Conservation (phyloP, 2,888 invertebrate genomes). For the Scrobipalpa costella region DNA sequence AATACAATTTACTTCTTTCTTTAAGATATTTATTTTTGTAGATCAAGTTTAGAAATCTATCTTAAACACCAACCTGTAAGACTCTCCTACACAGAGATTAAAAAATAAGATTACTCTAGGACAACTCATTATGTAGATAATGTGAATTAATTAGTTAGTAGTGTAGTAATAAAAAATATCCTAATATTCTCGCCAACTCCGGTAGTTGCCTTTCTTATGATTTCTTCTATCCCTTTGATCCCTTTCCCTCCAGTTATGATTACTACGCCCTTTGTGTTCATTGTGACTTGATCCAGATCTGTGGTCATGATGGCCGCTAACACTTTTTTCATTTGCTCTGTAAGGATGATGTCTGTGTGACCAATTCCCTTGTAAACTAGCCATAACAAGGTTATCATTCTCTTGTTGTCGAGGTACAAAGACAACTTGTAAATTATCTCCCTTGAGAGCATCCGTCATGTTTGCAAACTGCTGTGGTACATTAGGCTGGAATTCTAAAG, state of each 20-base stretch:
- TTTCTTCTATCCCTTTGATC: conserved; percentile 56
- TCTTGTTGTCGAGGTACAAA: conserved; percentile 40
- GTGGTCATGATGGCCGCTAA: conserved; percentile 45
- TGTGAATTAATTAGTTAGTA: background rate
- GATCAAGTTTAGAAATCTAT: no score
- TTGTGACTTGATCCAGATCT: conserved; percentile 34
- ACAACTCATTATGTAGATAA: background rate
- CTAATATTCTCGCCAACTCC: conserved; percentile 45
- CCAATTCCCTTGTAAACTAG: conserved; percentile 78
- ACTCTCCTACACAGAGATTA: no score
- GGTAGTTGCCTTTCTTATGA: conserved; percentile 55
- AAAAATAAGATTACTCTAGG: background rate
- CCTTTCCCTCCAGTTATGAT: conserved; percentile 53
- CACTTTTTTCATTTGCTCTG: conserved; percentile 51
- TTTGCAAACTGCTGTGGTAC: conserved; percentile 63
- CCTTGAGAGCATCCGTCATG: conserved; percentile 63
- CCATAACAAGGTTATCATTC: conserved; percentile 60
- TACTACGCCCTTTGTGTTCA: conserved; percentile 38
- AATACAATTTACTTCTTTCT: no score
- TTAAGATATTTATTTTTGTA: no score
- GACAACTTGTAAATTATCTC: conserved; percentile 46
- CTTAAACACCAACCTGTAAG: no score
- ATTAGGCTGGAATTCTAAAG: conserved; percentile 52
- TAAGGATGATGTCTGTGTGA: conserved; percentile 72
- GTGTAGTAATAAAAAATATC: background rate